Conservation (phyloP, 1,140 invertebrate species). For the Drosophila pallidifrons region DNA sequence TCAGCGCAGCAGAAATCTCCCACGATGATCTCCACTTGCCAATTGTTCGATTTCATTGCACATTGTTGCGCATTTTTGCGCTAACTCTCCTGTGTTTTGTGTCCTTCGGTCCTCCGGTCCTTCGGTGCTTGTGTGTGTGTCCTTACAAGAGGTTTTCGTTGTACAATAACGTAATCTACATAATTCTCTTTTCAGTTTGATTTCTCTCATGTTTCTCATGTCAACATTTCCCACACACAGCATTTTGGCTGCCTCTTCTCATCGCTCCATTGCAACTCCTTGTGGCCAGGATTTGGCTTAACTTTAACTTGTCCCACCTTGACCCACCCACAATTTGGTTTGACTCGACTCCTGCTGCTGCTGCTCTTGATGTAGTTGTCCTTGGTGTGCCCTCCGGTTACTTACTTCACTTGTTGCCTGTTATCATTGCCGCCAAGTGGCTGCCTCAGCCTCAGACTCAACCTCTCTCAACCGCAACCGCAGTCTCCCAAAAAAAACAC, state of each 20-base stretch:
- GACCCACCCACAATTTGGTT: slow-evolving; percentile 11
- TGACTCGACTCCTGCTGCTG: slow-evolving; percentile 12
- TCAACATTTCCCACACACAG: slow-evolving; percentile 71
- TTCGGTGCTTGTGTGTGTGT: background rate
- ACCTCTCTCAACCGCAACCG: background rate
- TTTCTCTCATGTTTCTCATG: slow-evolving; percentile 75
- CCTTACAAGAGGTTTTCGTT: slow-evolving; percentile 70
- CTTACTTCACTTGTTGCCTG: slow-evolving; percentile 68
- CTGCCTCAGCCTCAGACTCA: slow-evolving; percentile 26
- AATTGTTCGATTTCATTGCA: slow-evolving; percentile 80
- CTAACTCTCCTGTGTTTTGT: slow-evolving; percentile 44
- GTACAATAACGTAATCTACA: slow-evolving; percentile 83
- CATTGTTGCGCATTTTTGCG: slow-evolving; percentile 70
- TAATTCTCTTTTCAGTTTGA: slow-evolving; percentile 79
- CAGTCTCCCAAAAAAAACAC: slow-evolving; percentile 18
- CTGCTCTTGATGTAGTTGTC: slow-evolving; percentile 4
- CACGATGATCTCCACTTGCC: slow-evolving; percentile 50
- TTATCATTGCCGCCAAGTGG: slow-evolving; percentile 47
- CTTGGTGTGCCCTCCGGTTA: slow-evolving; percentile 28
- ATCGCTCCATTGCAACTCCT: slow-evolving; percentile 34
- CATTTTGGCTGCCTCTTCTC: slow-evolving; percentile 42
- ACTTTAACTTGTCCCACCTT: slow-evolving; percentile 44
- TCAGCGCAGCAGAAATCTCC: slow-evolving; percentile 38
- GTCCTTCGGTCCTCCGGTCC: background rate
- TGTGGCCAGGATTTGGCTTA: slow-evolving; percentile 63